phyloP scores from a whole-genome alignment of 2,113 vertebrate species.

The Astur gentilis region DNA sequence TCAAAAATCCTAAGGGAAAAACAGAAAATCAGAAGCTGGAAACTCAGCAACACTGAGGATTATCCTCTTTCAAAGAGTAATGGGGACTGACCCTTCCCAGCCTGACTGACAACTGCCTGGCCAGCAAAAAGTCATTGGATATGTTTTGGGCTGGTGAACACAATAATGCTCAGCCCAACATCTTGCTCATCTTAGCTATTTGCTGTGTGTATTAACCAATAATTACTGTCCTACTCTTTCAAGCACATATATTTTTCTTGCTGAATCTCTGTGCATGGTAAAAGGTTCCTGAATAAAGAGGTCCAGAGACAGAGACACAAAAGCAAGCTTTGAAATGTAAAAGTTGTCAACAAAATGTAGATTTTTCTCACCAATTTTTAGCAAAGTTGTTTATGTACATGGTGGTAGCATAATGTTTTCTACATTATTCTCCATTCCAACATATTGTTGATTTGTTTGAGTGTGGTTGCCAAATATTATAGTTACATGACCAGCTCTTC shows the following conservation, averaged over 20 bases:
- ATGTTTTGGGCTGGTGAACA: background rate
- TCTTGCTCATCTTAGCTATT: background rate
- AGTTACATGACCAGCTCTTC: background rate
- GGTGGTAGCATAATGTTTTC: background rate
- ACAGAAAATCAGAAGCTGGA: background rate
- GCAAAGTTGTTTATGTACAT: background rate
- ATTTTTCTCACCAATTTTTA: background rate
- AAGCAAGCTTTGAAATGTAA: background rate
- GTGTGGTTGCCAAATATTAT: background rate
- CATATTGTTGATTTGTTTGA: background rate
- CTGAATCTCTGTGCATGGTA: background rate
- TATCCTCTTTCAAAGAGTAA: background rate
- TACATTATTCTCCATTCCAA: background rate
- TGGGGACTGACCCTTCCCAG: background rate
- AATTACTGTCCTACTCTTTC: background rate
- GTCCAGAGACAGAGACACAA: background rate
- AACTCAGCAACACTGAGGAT: background rate
- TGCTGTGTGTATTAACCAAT: background rate
- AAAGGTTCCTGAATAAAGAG: background rate
- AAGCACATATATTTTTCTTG: background rate
- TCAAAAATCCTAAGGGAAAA: background rate
- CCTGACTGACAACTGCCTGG: background rate
- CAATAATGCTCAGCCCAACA: background rate
- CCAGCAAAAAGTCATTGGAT: background rate
- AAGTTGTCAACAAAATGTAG: background rate